Conservation (phyloP, 2,888 invertebrate species). For the Tachina lurida region DNA sequence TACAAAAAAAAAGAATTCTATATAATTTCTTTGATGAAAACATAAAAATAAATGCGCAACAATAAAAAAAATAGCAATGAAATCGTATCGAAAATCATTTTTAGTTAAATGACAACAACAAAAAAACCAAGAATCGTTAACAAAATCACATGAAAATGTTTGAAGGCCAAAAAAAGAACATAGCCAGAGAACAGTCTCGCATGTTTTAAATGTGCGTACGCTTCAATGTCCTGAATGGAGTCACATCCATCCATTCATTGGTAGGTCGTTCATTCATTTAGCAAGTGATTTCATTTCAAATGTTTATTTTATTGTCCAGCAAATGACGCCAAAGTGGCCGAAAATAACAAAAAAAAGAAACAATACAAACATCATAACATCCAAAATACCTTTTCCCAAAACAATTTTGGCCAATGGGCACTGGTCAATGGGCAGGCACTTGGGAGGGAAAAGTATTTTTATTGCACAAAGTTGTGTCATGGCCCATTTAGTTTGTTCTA, state of each 20-base stretch:
- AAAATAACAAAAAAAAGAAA: conserved; percentile 74
- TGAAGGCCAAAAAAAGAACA: conserved; percentile 1
- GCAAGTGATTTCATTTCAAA: conserved; percentile 80
- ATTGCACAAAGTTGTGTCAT: conserved; percentile 47
- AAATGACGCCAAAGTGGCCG: conserved; percentile 82
- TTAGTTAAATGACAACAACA: background rate
- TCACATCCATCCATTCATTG: conserved; percentile 9
- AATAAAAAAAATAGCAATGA: conserved; percentile 76
- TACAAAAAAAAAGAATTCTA: conserved; percentile 34
- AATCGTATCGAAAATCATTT: conserved; percentile 58
- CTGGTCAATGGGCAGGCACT: conserved; percentile 34
- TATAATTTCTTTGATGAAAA: conserved; percentile 72
- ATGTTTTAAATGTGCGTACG: conserved; percentile 33
- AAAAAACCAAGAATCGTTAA: conserved; percentile 21
- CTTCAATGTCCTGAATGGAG: conserved; percentile 7
- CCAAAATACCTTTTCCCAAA: conserved; percentile 63
- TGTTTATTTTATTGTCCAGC: conserved; percentile 82
- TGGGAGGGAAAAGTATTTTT: conserved; percentile 32
- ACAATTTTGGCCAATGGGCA: conserved; percentile 69
- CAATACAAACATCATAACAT: conserved; percentile 60
- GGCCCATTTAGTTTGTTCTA: conserved; percentile 24
- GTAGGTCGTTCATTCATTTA: conserved; percentile 76
- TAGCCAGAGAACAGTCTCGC: background rate
- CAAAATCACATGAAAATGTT: conserved; percentile 69
- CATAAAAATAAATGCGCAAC: conserved; percentile 80